Percentiles rank a stretch among this genome's conserved stretches.
phyloP scores from a whole-genome alignment of 2,888 invertebrate genomes.

The Morpho deidamia region DNA sequence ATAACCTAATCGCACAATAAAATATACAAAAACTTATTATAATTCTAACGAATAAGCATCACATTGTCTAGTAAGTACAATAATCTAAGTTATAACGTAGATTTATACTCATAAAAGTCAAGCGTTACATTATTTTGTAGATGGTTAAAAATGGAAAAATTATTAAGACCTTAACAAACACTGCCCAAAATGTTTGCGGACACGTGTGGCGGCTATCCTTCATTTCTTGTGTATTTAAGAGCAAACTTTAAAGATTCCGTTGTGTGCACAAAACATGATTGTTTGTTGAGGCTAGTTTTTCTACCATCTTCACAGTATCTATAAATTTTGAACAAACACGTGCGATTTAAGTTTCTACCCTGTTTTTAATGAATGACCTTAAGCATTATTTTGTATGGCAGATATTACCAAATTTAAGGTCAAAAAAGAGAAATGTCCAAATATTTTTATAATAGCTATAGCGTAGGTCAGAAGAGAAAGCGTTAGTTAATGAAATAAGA shows the following conservation, averaged over 20 bases:
- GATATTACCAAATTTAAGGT: too few species aligned
- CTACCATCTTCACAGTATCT: slow-evolving; percentile 9
- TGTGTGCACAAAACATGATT: slow-evolving; percentile 41
- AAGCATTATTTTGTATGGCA: background rate
- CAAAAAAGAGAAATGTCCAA: too few species aligned
- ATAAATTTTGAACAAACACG: slow-evolving; percentile 15
- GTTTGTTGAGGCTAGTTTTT: slow-evolving; percentile 24
- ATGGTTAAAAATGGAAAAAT: slow-evolving; percentile 23
- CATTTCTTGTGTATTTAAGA: slow-evolving; percentile 50
- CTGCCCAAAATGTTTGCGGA: slow-evolving; percentile 58
- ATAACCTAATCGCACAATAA: too few species aligned
- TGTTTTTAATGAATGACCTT: background rate
- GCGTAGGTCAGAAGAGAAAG: too few species aligned
- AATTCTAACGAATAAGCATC: too few species aligned
- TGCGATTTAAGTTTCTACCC: slow-evolving; percentile 11
- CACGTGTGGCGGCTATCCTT: slow-evolving; percentile 60
- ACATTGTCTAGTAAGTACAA: too few species aligned
- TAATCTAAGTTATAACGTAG: too few species aligned
- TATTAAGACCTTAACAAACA: slow-evolving; percentile 50
- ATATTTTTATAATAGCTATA: too few species aligned
- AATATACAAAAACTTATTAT: too few species aligned
- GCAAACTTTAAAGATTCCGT: slow-evolving; percentile 59
- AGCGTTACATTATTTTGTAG: background rate
- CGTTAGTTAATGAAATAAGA: too few species aligned
- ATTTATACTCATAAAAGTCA: background rate